Base-by-base conservation (phyloP, 1,140 invertebrate species). In the Acromyrmex echinatior region DNA sequence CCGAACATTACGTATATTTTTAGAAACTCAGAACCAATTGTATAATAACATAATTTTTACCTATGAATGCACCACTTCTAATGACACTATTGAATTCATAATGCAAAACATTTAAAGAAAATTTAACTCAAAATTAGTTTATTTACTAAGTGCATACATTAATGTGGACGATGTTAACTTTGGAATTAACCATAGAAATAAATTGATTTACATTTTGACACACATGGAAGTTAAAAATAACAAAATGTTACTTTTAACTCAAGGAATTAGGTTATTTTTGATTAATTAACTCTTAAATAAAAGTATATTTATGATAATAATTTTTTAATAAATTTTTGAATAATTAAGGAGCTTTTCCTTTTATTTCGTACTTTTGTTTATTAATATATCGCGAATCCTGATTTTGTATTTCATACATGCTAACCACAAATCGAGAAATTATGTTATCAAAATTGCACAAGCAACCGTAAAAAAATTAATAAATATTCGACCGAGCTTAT, bases 251-350 rank as follows among this genome's bases (percentile, higher is more conserved):
- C 35, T 39, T 39, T 39, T 39, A 39, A 9, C 35, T 39, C 7
- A 39, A 39, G 35, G 35, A 39, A 39, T 39, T 39, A 6, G 35
- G 6, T 39, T 39, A 39, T 0, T 1, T 39, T 39, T 39, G 7
- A 39, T 39, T 39, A 39, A 9, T 5, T 35, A 35, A 35, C 35
- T 25, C 25, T 25, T 25, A 25, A 25, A 25, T 25, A 25, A 35
- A 6, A 28, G 1, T 63, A 68, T 65, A 68, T 45, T 68, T 68
- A 21, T 68, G 18, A 68, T 68, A 9, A 63, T 31, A 65, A n/a
- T 21, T 45, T 45, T 45, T 49, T 45, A 49, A 16, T 21, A 0
- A 68, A 70, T 21, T 49, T 0, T 45, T 70, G 12, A 70, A 35
- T 35, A 35, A 35, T 6, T 35, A 35, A 14, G 5, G n/a, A 5